phyloP scores from a whole-genome alignment of 2,888 invertebrate species.

The Pimpla rufipes region DNA sequence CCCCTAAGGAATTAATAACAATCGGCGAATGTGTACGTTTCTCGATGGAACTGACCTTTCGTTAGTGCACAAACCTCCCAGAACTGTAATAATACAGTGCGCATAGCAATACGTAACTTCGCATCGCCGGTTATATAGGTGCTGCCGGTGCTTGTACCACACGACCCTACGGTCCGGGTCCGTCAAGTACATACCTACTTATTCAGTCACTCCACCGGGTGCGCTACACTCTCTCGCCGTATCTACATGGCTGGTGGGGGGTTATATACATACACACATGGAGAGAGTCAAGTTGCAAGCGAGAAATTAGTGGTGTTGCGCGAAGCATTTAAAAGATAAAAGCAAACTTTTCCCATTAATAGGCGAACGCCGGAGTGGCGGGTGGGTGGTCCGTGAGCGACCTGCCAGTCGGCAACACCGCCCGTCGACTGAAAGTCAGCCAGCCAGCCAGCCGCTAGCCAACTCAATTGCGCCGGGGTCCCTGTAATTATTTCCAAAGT shows the following conservation, averaged over 20 bases:
- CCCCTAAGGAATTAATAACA: background rate
- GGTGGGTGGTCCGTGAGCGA: conserved; percentile 54
- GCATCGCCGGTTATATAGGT: conserved; percentile 1
- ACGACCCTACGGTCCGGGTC: background rate
- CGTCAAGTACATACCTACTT: conserved; percentile 12
- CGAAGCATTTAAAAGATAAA: conserved; percentile 85
- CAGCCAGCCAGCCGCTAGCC: conserved; percentile 74
- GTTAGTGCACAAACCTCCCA: background rate
- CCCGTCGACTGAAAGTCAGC: conserved; percentile 63
- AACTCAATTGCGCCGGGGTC: conserved; percentile 80
- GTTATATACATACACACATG: conserved; percentile 5
- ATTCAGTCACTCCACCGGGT: conserved; percentile 15
- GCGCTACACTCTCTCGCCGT: background rate
- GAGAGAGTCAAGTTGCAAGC: conserved; percentile 82
- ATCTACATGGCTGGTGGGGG: background rate
- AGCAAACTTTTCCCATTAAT: conserved; percentile 85
- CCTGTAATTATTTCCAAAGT: conserved; percentile 84
- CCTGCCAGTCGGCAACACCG: conserved; percentile 68
- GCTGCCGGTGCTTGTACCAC: background rate
- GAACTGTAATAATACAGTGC: background rate
- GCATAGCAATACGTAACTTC: conserved; percentile 9
- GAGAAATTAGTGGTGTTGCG: conserved; percentile 84
- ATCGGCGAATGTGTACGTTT: background rate
- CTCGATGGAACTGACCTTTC: background rate
- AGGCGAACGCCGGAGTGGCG: conserved; percentile 72